Evolutionary conservation across 2,888 invertebrate genomes (phyloP).

Genomic region (Hypolimnas misippus): DNA sequence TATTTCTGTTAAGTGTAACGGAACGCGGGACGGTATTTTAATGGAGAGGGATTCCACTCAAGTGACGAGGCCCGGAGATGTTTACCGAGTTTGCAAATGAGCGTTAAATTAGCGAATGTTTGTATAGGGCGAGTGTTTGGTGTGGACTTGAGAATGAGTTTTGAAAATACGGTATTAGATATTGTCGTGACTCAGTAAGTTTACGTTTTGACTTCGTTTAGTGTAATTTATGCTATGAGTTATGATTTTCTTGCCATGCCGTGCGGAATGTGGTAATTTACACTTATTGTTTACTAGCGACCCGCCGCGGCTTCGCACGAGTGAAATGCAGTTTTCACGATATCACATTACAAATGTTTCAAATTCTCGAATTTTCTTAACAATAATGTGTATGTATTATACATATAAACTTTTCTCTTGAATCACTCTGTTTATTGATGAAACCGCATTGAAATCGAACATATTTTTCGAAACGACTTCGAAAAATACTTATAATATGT

Average conservation of each 20-base stretch:
- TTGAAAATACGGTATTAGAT: conserved; percentile 18
- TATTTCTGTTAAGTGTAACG: conserved; percentile 64
- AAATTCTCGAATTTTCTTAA: no score
- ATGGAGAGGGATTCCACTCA: conserved; percentile 56
- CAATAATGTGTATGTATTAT: no score
- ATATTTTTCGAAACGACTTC: no score
- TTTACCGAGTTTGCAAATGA: conserved; percentile 35
- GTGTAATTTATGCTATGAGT: background rate
- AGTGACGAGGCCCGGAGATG: conserved; percentile 43
- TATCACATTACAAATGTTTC: no score
- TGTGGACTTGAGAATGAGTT: conserved; percentile 23
- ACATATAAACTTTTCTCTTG: no score
- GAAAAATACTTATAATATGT: no score
- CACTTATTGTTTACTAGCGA: background rate
- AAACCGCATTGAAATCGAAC: background rate
- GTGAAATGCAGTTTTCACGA: no score
- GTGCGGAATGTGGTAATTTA: no score
- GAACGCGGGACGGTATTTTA: conserved; percentile 56
- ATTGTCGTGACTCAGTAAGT: conserved; percentile 24
- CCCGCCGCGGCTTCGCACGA: no score
- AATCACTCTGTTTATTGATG: no score
- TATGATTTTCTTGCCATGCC: no score
- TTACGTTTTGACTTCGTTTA: conserved; percentile 15
- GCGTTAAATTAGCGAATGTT: conserved; percentile 30
- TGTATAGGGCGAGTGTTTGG: conserved; percentile 26